Conservation (phyloP, 2,113 vertebrate species). For the Mobula hypostoma region DNA sequence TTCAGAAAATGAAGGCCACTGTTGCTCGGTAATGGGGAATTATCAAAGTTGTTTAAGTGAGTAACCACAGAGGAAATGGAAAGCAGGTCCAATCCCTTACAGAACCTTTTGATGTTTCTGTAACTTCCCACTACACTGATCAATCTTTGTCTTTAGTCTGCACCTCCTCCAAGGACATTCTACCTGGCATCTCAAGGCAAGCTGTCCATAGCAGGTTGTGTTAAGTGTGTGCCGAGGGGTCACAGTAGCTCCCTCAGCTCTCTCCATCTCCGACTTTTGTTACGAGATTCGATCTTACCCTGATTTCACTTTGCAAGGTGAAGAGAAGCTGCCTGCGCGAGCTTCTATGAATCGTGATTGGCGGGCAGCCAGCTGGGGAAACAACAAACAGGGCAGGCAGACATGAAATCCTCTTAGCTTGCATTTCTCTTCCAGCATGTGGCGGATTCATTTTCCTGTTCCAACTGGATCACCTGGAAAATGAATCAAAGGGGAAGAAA, state of each 20-base stretch:
- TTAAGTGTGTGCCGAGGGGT: not conserved
- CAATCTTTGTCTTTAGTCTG: not conserved
- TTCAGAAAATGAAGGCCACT: too few species aligned
- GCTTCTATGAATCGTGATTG: not conserved
- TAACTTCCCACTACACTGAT: too few species aligned
- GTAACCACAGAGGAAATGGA: not conserved
- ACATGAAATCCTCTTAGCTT: not conserved
- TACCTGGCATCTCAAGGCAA: not conserved
- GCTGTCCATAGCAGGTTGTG: not conserved
- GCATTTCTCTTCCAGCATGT: constrained; percentile 12
- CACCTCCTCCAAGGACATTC: too few species aligned
- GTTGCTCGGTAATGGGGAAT: not conserved
- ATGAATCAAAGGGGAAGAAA: not conserved
- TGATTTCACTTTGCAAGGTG: not conserved
- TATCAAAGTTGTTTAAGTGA: not conserved
- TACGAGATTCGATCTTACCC: not conserved
- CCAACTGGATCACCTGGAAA: constrained; percentile 24
- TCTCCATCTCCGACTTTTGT: not conserved
- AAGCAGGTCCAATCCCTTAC: too few species aligned
- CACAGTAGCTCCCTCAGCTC: not conserved
- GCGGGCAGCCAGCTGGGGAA: not conserved
- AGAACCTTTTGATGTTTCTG: too few species aligned
- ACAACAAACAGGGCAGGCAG: constrained; percentile 17
- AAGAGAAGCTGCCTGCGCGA: not conserved
- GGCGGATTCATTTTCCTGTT: constrained; percentile 5